Evolutionary conservation across 2,113 vertebrate species (phyloP), one percentile per base, ranked within the genome.

Genomic region (Pygoscelis adeliae): DNA sequence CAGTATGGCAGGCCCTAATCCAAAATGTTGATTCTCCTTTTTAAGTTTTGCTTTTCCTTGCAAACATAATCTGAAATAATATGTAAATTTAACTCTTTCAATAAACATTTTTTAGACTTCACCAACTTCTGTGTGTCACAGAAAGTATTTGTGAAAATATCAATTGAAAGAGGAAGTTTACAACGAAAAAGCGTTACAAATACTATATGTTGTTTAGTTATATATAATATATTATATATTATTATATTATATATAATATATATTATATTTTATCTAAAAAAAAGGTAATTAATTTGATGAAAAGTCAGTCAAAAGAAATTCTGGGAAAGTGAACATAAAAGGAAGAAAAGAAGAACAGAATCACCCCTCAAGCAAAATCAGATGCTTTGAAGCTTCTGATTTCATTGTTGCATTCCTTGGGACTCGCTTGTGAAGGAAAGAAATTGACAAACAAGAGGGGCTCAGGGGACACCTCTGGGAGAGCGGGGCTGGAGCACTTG

Each of bases 401-500:
- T 55, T 70, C 4, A 3, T 49, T 36, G 25, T 36, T 62, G 23
- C 11, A 26, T n/a, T 63, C 21, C 38, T 74, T 74, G 14, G 21
- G 17, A 22, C 3, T 36, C 7, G 11, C 5, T 8, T 42, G 23
- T 40, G 29, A 83, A 30, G 29, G 29, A 69, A 62, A 55, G 6
- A n/a, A 69, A 20, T 14, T 30, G 20, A 32, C 36, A 53, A 46
- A 74, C 5, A 13, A 53, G 38, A 76, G 20, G 9, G 19, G 5
- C 7, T 77, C 40, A 47, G 29, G 4, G 15, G 4, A 34, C 1
- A 3, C 1, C 8, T 20, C 12, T 76, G 46, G 18, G 10, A 22
- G 25, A 58, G 17, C 1, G 1, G 3, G 13, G 21, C 30, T 50
- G 20, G 20, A 50, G 16, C 11, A 49, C 13, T 58, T 5, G 1